Conservation (phyloP, 2,888 invertebrate species). For the Cerceris ruficornis region DNA sequence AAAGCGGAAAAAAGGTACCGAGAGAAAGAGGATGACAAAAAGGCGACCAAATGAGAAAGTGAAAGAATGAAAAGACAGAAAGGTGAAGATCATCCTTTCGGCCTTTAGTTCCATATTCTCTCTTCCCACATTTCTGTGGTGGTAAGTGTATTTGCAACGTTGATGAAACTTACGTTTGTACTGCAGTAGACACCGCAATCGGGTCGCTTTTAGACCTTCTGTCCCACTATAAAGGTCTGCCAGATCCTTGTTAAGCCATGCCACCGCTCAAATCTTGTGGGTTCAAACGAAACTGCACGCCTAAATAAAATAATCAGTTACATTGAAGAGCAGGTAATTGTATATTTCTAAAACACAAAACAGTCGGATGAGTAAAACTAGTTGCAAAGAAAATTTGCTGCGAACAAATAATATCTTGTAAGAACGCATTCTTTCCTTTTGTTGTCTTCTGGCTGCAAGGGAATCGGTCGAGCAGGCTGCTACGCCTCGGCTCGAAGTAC, state of each 20-base stretch:
- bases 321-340: neutral
- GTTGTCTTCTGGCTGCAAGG: too few relatives aligned
- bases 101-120: too few relatives aligned
- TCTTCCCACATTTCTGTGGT: neutral
- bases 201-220: conserved; percentile 29
- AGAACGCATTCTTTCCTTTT: too few relatives aligned
- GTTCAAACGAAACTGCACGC: conserved; percentile 30
- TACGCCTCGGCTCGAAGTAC: too few relatives aligned
- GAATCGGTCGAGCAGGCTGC: too few relatives aligned
- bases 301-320: conserved; percentile 27
- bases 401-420: too few relatives aligned
- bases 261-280: conserved; percentile 38
- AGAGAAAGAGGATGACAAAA: too few relatives aligned
- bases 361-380: neutral
- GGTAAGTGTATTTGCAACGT: conserved; percentile 20
- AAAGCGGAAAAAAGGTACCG: too few relatives aligned
- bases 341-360: neutral
- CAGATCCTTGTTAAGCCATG: conserved; percentile 33
- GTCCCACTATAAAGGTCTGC: conserved; percentile 20
- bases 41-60: too few relatives aligned
- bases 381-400: too few relatives aligned
- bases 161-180: conserved; percentile 33
- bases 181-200: conserved; percentile 20
- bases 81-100: too few relatives aligned
- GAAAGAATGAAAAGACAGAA: too few relatives aligned